Base-by-base conservation (phyloP, 2,113 vertebrate species). In the Trochalopteron elliotii region DNA sequence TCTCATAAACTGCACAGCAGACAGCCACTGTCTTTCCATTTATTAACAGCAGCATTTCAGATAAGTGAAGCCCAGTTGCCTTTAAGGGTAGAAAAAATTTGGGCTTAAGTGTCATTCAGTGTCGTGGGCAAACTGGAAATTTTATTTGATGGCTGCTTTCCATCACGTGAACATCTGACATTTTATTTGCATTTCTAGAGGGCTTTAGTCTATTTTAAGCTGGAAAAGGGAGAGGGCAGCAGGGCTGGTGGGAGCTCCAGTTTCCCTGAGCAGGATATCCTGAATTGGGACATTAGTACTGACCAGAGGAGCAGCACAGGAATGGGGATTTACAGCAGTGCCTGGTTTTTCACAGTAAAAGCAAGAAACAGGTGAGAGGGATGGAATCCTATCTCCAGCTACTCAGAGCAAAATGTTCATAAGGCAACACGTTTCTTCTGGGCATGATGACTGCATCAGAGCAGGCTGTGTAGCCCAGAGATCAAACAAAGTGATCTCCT, bases 401-500 rank as follows among this genome's bases (percentile, higher is more conserved):
- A 49, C 53, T 67, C 83, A 57, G 11, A 89, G 35, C 10, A 24
- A 92, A 67, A 67, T 39, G 65, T 72, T 70, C 72, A 68, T n/a
- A 75, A 90, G n/a, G 53, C 86, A 87, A 65, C 12, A 79, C 78
- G 87, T 28, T 59, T 82, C 60, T 82, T 52, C 49, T 56, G 61
- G 56, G 49, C 78, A 64, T 0, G 4, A 53, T 76, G 86, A 93
- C 75, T 11, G 1, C 2, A 1, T 39, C 57, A 78, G 49, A 17
- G 22, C 71, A 83, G 79, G 40, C 44, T 76, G 65, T 33, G 35
- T 12, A 53, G 55, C 2, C 25, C 2, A 11, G 76, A 96, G 93
- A 94, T 90, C 83, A 93, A 93, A 88, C 22, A 12, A 68, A 96
- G 49, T 68, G 75, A 89, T 93, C 83, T 91, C 70, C 63, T 70